Base-by-base conservation (phyloP, 1,140 invertebrate species). In the Saccostrea echinata region DNA sequence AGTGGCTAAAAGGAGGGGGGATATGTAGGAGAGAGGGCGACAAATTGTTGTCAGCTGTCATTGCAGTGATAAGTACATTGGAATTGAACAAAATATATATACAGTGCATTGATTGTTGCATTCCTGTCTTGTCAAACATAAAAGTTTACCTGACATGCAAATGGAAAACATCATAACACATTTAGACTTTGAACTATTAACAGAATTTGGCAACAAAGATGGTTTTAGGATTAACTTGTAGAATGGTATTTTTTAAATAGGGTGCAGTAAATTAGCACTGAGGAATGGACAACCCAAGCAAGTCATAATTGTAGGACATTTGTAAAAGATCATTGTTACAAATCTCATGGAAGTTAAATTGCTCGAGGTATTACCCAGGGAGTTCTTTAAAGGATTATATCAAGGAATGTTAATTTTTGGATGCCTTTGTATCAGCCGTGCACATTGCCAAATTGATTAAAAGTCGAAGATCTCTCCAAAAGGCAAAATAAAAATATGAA, bases 331-430 rank as follows among this genome's bases (percentile, higher is more conserved):
- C 68, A 76, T 76, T 76, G 68, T 76, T 30, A 76, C 27, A 3
- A 27, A 30, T 76, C 68, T 76, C 12, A 33, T 76, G 68, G 68
- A 76, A 76, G 68, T 76, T 76, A 76, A 76, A 76, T 76, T 76
- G 68, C 68, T 76, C 27, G 24, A 33, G 27, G 68, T 76, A 76
- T 33, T 30, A 76, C 68, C 30, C 16, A 27, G 68, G 68, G 24
- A 33, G 68, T 76, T 76, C 68, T 76, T 76, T 30, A 76, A 33
- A 33, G 68, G 68, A 76, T 76, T 76, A 76, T 76, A 76, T 76
- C 68, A 76, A 76, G 27, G 68, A 76, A 76, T 76, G 68, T 76
- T 76, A 76, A 76, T 76, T 76, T 76, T 76, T 76, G 68, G 68
- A 76, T 76, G 68, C 68, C 68, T 35, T 76, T 76, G 68, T 76